Evolutionary conservation across 1,140 invertebrate species (phyloP).

Genomic region (Macrobrachium rosenbergii): DNA sequence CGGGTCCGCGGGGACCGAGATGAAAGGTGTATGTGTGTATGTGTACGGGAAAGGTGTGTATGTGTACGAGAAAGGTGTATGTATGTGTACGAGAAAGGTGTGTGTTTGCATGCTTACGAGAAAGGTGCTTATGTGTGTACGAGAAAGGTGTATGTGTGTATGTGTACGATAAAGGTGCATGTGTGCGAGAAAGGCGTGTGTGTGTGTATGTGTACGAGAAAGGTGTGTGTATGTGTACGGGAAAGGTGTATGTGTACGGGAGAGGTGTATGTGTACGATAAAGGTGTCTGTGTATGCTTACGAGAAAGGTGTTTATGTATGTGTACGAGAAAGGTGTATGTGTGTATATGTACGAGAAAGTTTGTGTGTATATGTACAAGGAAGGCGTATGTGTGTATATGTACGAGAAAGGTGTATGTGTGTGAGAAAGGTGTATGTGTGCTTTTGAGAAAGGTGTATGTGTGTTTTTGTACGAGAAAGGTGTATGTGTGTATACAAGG

Average conservation of each 20-base stretch:
- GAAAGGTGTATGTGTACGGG: too few species aligned
- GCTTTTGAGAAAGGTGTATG: too few species aligned
- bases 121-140: too few species aligned
- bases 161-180: not conserved
- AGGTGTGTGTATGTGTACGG: too few species aligned
- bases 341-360: not conserved
- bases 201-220: not conserved
- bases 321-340: not conserved
- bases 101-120: too few species aligned
- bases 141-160: not conserved
- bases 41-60: not conserved
- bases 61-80: not conserved
- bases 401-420: not conserved
- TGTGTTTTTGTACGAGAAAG: too few species aligned
- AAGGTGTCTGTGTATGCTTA: not conserved
- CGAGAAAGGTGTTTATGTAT: slow-evolving; percentile 1
- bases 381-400: not conserved
- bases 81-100: not conserved
- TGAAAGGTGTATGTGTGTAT: not conserved
- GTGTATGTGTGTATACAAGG: too few species aligned
- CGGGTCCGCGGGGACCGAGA: too few species aligned
- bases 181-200: not conserved
- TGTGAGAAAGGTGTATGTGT: not conserved
- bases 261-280: not conserved
- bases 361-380: not conserved